Percentiles rank a stretch among this genome's conserved stretches.
Conservation (phyloP, 2,113 vertebrate species). For the Paradoxurus hermaphroditus region DNA sequence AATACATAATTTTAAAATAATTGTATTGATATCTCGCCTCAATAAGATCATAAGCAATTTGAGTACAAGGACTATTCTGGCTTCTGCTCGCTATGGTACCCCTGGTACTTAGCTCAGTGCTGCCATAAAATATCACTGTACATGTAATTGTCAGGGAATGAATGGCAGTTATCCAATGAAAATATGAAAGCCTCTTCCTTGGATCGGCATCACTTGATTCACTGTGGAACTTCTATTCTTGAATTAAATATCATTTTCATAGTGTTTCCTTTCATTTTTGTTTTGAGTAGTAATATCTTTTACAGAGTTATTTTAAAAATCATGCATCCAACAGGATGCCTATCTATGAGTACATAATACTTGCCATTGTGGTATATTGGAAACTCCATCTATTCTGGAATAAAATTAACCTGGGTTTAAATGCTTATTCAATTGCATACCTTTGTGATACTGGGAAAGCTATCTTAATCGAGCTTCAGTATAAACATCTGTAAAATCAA, state of each 20-base stretch:
- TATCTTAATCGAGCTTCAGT: background rate
- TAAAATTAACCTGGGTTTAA: conserved; percentile 10
- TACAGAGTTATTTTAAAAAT: background rate
- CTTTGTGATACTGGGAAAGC: background rate
- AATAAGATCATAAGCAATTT: background rate
- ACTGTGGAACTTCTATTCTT: background rate
- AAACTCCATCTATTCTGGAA: background rate
- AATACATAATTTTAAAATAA: background rate
- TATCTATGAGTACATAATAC: background rate
- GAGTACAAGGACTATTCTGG: background rate
- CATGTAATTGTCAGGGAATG: background rate
- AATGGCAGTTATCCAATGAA: background rate
- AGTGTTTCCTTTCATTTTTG: background rate
- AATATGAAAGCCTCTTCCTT: background rate
- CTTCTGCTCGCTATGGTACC: background rate
- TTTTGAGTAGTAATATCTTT: background rate
- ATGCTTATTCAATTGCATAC: background rate
- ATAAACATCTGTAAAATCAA: conserved; percentile 14
- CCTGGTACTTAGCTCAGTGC: background rate
- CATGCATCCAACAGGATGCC: background rate
- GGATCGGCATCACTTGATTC: background rate
- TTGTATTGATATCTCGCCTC: background rate
- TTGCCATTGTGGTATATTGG: background rate
- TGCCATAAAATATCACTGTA: background rate
- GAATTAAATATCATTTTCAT: background rate